These are phyloP conservation scores for Eudorcas thomsonii DNA, from an alignment of 2,113 vertebrate genomes.

Conservation along the genomic window DNA sequence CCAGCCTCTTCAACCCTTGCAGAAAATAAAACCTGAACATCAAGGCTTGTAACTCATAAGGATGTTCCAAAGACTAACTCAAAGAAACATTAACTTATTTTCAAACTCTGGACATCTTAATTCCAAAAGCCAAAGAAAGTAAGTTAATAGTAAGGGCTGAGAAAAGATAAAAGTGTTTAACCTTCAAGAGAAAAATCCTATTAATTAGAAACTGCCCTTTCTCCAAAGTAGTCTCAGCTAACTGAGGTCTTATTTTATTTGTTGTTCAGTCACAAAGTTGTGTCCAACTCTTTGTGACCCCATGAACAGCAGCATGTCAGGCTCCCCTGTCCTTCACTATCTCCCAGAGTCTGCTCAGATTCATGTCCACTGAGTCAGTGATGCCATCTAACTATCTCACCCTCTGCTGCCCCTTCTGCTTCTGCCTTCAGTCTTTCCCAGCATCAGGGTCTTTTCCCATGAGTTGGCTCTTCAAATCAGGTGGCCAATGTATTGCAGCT, in stretches of 20 bases:
- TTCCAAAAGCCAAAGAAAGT: neutral
- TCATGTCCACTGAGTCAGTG: neutral
- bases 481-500: neutral
- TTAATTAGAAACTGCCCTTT: slow-evolving; percentile 21
- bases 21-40: neutral
- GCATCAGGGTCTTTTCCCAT: neutral
- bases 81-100: slow-evolving; percentile 15
- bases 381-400: neutral
- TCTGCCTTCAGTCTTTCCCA: neutral
- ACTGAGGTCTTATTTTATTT: neutral
- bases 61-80: neutral
- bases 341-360: neutral
- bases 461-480: neutral
- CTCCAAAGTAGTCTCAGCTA: neutral
- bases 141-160: neutral
- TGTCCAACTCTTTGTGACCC: neutral
- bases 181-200: slow-evolving; percentile 33
- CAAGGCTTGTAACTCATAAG: neutral
- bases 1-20: neutral
- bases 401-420: neutral
- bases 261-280: neutral
- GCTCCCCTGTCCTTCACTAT: neutral
- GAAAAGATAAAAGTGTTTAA: neutral
- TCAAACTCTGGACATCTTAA: neutral
- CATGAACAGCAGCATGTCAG: neutral